Base-by-base conservation (phyloP, 2,888 invertebrate species). In the Furcula furcula region DNA sequence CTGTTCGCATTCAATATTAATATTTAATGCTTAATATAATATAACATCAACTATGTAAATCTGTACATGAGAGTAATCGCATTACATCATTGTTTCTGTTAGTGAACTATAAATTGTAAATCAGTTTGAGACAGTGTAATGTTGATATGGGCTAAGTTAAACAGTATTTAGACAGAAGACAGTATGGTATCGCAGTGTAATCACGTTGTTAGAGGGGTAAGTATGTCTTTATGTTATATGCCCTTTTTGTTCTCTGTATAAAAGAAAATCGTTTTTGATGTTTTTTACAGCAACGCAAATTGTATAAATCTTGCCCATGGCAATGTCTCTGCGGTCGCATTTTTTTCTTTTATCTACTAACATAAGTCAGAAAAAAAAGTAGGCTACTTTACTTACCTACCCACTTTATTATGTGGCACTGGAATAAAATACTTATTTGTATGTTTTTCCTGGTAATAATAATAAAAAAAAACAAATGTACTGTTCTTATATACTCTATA, bases 291-390 rank as follows among this genome's bases (percentile, higher is more conserved):
- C 30, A 35, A 26, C 35, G 40, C 28, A 42, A 55, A 52, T 45
- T 42, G 45, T 9, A 52, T 54, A 52, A 52, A 52, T 56, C 38
- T 45, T 26, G 20, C 38, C 22, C 30, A 20, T 37, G 40, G 48
- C 36, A 20, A 49, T 41, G 39, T n/a, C n/a, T n/a, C n/a, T n/a
- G n/a, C n/a, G n/a, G n/a, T n/a, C n/a, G n/a, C n/a, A n/a, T n/a
- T n/a, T n/a, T n/a, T n/a, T n/a, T n/a, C n/a, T n/a, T n/a, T n/a
- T n/a, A n/a, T n/a, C n/a, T n/a, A n/a, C n/a, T n/a, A n/a, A n/a
- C n/a, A n/a, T n/a, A n/a, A n/a, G n/a, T n/a, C n/a, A n/a, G n/a
- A n/a, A n/a, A n/a, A n/a, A n/a, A n/a, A n/a, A n/a, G n/a, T n/a
- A n/a, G n/a, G n/a, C n/a, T n/a, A n/a, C n/a, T n/a, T n/a, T n/a